These are phyloP conservation scores for Lophura nycthemera DNA, from an alignment of 2,113 vertebrate species.

Conservation along the genomic window DNA sequence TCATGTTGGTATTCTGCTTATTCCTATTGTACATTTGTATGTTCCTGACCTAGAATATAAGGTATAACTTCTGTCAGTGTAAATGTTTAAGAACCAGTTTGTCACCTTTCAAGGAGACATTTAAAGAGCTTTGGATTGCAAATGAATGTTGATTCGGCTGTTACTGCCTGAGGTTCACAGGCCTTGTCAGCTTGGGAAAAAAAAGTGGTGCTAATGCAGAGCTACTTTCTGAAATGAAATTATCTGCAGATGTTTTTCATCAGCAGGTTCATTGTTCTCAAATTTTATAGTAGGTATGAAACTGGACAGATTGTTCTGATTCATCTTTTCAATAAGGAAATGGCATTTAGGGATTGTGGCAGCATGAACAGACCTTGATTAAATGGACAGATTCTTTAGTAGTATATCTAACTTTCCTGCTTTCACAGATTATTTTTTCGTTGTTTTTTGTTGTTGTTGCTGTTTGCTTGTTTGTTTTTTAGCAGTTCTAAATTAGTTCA, in stretches of 20 bases:
- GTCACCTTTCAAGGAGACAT: neutral
- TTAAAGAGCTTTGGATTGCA: neutral
- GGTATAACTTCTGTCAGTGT: neutral
- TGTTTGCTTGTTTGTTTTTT: neutral
- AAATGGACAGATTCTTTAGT: neutral
- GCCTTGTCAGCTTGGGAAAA: neutral
- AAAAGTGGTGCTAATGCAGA: neutral
- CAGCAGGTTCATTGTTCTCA: neutral
- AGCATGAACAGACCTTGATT: neutral
- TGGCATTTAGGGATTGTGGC: neutral
- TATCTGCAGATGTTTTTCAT: neutral
- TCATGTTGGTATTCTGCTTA: neutral
- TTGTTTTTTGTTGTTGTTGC: too few species aligned
- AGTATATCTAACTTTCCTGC: neutral
- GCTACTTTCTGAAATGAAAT: neutral
- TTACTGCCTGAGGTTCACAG: neutral
- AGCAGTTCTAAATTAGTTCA: neutral
- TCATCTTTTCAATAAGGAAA: neutral
- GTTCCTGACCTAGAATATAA: accelerated
- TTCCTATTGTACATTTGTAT: neutral
- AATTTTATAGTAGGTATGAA: neutral
- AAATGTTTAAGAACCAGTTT: neutral
- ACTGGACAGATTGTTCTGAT: neutral
- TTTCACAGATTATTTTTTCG: too few species aligned
- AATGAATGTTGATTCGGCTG: neutral